A percentile compares a stretch with the other conserved stretches of the same genome.
phyloP scores from a whole-genome alignment of 2,888 invertebrate genomes.

The Rhagonycha fulva region DNA sequence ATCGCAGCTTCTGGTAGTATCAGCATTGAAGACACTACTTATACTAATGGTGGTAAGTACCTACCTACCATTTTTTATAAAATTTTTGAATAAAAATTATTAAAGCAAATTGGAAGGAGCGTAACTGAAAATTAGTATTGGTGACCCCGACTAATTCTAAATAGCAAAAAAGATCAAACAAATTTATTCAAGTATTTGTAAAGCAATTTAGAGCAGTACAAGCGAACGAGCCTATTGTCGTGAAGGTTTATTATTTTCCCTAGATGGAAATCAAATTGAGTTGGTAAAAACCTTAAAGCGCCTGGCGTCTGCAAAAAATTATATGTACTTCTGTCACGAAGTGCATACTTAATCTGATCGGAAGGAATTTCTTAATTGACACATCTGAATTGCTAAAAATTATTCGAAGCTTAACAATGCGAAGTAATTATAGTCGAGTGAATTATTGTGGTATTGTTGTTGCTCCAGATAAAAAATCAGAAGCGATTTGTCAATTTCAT shows the following conservation, averaged over 20 bases:
- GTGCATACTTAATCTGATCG: constrained; percentile 27
- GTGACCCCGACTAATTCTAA: no score
- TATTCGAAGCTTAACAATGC: not conserved
- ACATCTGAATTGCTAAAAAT: constrained; percentile 20
- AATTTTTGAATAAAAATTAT: not conserved
- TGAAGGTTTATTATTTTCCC: constrained; percentile 11
- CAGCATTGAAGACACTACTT: constrained; percentile 38
- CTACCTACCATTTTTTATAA: not conserved
- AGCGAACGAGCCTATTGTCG: not conserved
- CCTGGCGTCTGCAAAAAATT: constrained; percentile 28
- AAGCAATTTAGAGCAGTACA: not conserved
- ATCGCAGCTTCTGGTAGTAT: constrained; percentile 41
- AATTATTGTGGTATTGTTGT: not conserved
- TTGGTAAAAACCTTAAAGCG: constrained; percentile 20
- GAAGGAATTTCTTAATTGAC: constrained; percentile 34
- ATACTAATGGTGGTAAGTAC: constrained; percentile 41
- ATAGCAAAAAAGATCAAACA: not conserved
- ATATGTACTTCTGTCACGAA: constrained; percentile 7
- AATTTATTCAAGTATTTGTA: not conserved
- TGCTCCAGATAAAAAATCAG: not conserved
- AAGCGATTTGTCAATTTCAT: not conserved
- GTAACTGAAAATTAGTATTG: no score
- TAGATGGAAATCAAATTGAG: constrained; percentile 24
- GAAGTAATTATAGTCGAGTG: not conserved
- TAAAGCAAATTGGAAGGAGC: not conserved